Evolutionary conservation across 2,113 vertebrate genomes (phyloP).

Genomic region (Theristicus caerulescens): DNA sequence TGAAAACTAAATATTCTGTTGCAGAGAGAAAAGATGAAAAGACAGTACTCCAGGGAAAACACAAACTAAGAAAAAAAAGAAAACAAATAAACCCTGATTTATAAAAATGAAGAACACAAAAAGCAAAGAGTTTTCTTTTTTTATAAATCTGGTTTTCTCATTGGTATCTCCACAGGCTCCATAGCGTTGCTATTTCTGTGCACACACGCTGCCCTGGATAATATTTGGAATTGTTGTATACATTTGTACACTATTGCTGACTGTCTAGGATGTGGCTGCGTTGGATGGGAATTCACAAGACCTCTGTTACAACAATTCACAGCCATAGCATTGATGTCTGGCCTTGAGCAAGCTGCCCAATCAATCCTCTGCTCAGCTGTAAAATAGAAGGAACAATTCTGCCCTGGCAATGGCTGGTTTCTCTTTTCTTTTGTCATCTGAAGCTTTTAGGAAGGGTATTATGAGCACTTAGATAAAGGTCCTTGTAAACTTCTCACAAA

Average conservation of each 20-base stretch:
- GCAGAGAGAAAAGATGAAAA: not conserved
- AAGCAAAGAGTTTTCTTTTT: not conserved
- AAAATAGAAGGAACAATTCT: not conserved
- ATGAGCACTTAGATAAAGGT: not conserved
- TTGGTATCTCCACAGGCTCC: not conserved
- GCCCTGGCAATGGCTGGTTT: not conserved
- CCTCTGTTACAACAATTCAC: not conserved
- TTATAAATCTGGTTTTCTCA: not conserved
- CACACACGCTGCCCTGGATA: not conserved
- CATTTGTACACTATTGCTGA: not conserved
- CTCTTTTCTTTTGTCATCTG: not conserved
- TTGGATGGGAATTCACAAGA: not conserved
- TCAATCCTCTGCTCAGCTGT: not conserved
- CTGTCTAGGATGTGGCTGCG: not conserved
- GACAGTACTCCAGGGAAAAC: not conserved
- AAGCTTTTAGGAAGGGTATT: not conserved
- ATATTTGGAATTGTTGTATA: not conserved
- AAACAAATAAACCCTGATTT: not conserved
- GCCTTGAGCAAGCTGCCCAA: not conserved
- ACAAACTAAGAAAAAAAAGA: not conserved
- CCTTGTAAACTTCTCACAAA: not conserved
- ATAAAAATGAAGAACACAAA: not conserved
- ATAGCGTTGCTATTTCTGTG: not conserved
- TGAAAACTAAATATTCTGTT: not conserved
- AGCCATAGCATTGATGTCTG: not conserved